A percentile compares a stretch with the other conserved stretches of the same genome.
phyloP scores from a whole-genome alignment of 2,797 vertebrate species.

The Megaceryle alcyon region DNA sequence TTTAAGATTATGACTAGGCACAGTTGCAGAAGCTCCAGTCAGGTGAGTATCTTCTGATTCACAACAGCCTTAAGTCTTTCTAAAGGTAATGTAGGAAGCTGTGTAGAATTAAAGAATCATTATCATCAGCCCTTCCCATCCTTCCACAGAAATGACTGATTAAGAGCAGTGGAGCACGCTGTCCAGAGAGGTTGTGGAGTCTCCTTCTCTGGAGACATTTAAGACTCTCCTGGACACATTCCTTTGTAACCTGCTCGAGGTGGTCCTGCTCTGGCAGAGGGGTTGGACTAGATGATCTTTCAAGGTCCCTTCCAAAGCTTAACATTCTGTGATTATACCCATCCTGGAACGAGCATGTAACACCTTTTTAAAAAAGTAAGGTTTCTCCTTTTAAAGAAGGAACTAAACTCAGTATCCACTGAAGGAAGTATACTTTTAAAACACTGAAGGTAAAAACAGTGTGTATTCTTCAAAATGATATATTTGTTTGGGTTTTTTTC shows the following conservation, averaged over 20 bases:
- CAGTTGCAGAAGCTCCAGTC: background rate
- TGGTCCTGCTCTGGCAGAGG: too few relatives aligned
- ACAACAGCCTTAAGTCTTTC: background rate
- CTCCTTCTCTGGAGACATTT: too few relatives aligned
- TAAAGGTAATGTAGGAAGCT: background rate
- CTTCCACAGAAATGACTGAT: background rate
- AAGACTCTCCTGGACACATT: too few relatives aligned
- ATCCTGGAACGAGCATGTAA: background rate
- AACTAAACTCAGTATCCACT: background rate
- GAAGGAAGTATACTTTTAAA: background rate
- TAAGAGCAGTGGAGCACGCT: background rate
- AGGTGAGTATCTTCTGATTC: background rate
- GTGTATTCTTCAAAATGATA: rapidly evolving
- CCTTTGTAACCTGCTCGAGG: too few relatives aligned
- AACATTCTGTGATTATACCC: background rate
- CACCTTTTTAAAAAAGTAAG: background rate
- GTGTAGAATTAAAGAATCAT: too few relatives aligned
- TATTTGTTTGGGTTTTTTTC: background rate
- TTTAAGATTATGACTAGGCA: background rate
- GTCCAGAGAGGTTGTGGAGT: too few relatives aligned
- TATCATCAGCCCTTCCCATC: background rate
- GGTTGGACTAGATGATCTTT: too few relatives aligned
- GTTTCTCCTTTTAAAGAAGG: background rate
- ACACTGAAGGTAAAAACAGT: background rate
- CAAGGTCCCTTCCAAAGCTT: too few relatives aligned